Conservation (phyloP, 2,113 vertebrate genomes). For the Pungitius pungitius region DNA sequence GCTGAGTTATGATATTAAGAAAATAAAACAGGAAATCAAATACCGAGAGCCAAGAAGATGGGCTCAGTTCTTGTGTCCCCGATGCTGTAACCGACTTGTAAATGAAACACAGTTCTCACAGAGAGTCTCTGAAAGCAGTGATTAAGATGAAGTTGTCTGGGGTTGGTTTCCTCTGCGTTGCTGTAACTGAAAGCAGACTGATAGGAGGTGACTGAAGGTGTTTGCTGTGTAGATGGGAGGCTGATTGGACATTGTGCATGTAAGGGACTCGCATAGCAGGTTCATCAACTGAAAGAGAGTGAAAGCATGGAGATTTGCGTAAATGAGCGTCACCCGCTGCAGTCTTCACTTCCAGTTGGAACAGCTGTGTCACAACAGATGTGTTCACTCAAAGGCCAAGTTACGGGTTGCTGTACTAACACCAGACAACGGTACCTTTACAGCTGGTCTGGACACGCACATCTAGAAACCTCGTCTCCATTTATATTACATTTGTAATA, state of each 20-base stretch:
- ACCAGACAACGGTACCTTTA: constrained; percentile 34
- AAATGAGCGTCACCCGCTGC: constrained; percentile 31
- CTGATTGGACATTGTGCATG: constrained; percentile 56
- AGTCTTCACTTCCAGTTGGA: constrained; percentile 11
- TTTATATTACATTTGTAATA: constrained; percentile 28
- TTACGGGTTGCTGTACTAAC: constrained; percentile 12
- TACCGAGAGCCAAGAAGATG: background rate
- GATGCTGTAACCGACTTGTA: constrained; percentile 10
- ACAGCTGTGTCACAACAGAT: constrained; percentile 39
- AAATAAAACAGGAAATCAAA: background rate
- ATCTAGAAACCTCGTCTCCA: constrained; percentile 42
- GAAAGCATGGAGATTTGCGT: constrained; percentile 26
- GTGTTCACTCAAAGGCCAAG: constrained; percentile 13
- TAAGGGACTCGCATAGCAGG: constrained; percentile 24
- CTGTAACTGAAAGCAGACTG: constrained; percentile 38
- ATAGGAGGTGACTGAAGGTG: constrained; percentile 48
- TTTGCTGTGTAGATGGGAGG: constrained; percentile 48
- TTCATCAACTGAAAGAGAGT: constrained; percentile 46
- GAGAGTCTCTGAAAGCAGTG: constrained; percentile 33
- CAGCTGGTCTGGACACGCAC: constrained; percentile 31
- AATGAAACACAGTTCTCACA: constrained; percentile 20
- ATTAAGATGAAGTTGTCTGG: constrained; percentile 44
- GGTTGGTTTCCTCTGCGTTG: constrained; percentile 46
- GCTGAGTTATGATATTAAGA: background rate
- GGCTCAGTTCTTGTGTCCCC: background rate